Evolutionary conservation across 2,888 invertebrate species (phyloP).

Genomic region (Plagiodera versicolora): DNA sequence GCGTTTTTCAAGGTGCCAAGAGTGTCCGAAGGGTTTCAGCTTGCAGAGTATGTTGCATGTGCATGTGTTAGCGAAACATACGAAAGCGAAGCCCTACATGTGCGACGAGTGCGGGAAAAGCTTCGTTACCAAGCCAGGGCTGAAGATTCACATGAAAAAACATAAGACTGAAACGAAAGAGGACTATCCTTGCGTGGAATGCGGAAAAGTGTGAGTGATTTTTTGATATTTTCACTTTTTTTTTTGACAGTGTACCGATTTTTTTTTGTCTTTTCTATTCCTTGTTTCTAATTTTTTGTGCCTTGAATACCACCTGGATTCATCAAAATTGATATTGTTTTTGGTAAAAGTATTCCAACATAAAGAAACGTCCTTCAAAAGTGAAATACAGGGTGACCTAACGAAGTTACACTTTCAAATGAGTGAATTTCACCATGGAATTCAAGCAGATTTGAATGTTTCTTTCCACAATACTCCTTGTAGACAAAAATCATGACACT

Average conservation of each 20-base stretch:
- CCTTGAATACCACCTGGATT: no score
- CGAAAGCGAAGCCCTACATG: constrained; percentile 53
- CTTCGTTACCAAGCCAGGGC: constrained; percentile 56
- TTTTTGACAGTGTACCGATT: constrained; percentile 48
- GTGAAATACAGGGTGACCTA: no score
- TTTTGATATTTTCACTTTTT: constrained; percentile 7
- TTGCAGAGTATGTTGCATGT: constrained; percentile 59
- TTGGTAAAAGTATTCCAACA: no score
- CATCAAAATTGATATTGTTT: no score
- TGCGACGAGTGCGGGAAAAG: constrained; percentile 54
- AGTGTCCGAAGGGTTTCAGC: constrained; percentile 59
- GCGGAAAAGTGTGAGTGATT: constrained; percentile 52
- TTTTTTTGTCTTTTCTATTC: no score
- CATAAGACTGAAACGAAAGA: constrained; percentile 54
- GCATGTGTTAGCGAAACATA: constrained; percentile 59
- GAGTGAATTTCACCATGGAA: no score
- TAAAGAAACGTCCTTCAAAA: no score
- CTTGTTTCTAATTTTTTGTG: no score
- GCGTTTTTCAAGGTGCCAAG: constrained; percentile 62
- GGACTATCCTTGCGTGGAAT: constrained; percentile 54
- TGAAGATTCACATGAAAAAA: constrained; percentile 57
- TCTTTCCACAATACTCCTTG: no score
- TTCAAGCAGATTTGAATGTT: no score
- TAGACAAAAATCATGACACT: no score
- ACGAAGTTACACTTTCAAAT: no score